Evolutionary conservation across 1,140 invertebrate genomes (phyloP), one percentile per base, ranked within the genome.

Genomic region (Drosophila lacteicornis): DNA sequence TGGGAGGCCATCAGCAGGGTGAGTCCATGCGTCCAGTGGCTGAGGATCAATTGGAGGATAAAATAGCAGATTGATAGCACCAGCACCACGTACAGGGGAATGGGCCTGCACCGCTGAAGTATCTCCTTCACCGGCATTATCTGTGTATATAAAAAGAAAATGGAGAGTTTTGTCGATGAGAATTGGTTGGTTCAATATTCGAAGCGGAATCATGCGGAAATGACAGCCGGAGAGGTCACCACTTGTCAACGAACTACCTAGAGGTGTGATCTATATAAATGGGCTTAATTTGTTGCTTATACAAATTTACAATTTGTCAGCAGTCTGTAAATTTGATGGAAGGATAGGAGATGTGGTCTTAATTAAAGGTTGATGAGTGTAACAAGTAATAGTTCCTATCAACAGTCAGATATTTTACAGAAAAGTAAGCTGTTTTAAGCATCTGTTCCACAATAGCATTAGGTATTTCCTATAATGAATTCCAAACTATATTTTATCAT

Each of bases 1-100:
- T 98, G 98, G 7, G 96, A 95, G 88, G 97, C 97, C 66, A 97
- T 95, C 15, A 97, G 94, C 2, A 98, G 94, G 0, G 97, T 97
- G 36, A 98, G 94, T 2, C 96, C 96, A 88, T 98, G 96, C 3
- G 97, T 97, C 45, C 96, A 93, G 88, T 98, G 96, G 75, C 96
- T 97, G 1, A 96, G 94, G 50, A 96, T 94, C 51, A 98, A 93
- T 83, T 97, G 95, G 1, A 95, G 94, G 56, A 96, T 91, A 91
- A 97, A 96, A 75, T 96, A 97, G 55, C 94, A 93, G 2, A 95
- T 91, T 4, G 96, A 96, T 61, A 97, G 93, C 47, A 95, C 93
- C 40, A 97, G 93, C 25, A 97, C 94, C 65, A 96, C 91, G 81
- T 96, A 95, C 5, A 97, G 94, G 76, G 96, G 95, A 30, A 96